Percentiles rank a stretch among this genome's conserved stretches.
These are phyloP conservation scores for Rallus limicola DNA, from an alignment of 2,113 vertebrate species.

Conservation along the genomic window DNA sequence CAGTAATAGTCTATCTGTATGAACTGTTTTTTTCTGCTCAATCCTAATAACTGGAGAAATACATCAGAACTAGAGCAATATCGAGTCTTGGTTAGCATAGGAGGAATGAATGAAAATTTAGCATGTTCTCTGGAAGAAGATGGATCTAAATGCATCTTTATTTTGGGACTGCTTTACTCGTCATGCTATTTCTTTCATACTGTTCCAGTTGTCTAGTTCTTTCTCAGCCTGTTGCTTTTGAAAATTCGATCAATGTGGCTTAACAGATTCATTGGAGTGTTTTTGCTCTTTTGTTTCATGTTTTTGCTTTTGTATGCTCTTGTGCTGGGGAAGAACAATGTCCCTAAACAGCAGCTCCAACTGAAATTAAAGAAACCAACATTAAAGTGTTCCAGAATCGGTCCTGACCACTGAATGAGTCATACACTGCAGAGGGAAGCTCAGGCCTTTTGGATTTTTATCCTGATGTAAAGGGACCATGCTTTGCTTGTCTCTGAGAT, in stretches of 20 bases:
- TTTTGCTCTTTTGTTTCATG: background rate
- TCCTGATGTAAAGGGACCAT: background rate
- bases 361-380: conserved; percentile 28
- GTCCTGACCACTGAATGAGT: conserved; percentile 50
- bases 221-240: background rate
- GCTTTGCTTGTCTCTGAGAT: conserved; percentile 14
- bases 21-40: background rate
- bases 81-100: background rate
- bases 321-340: background rate
- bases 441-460: background rate
- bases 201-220: background rate
- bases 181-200: background rate
- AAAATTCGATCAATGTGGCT: background rate
- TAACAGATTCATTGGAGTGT: background rate
- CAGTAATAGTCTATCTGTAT: background rate
- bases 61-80: background rate
- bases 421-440: background rate
- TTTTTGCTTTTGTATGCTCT: background rate
- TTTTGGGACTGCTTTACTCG: background rate
- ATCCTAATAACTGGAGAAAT: background rate
- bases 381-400: background rate
- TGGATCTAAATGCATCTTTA: background rate
- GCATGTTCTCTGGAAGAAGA: background rate
- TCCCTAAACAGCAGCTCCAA: conserved; percentile 17
- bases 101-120: background rate